Evolutionary conservation across 2,113 vertebrate species (phyloP).

Genomic region (Rhadina sibilatrix): DNA sequence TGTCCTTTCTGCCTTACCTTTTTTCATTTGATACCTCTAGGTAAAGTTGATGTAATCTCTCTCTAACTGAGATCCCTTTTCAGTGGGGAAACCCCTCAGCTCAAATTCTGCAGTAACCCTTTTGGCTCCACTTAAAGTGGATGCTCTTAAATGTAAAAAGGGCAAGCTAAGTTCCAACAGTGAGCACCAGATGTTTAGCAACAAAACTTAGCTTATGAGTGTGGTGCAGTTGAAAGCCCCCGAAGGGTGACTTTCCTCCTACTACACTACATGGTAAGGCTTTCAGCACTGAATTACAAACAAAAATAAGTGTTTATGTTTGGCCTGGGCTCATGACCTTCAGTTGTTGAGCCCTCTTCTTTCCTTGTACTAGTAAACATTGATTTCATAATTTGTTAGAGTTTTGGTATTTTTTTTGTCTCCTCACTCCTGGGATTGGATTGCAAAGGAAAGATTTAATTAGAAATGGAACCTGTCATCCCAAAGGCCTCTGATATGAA

Average conservation of each 20-base stretch:
- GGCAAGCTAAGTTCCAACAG: not conserved
- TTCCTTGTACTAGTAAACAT: not conserved
- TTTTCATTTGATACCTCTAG: not conserved
- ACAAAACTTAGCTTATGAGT: not conserved
- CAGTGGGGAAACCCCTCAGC: not conserved
- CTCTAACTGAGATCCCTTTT: not conserved
- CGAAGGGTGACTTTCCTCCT: not conserved
- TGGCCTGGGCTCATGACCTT: not conserved
- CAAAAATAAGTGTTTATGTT: not conserved
- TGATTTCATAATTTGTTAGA: not conserved
- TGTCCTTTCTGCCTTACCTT: not conserved
- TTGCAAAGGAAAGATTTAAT: not conserved
- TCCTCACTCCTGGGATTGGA: rapidly evolving
- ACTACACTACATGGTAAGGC: not conserved
- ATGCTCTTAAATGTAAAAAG: not conserved
- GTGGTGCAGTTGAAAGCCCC: not conserved
- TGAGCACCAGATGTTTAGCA: not conserved
- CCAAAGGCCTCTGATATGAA: not conserved
- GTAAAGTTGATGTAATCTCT: not conserved
- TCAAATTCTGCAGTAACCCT: not conserved
- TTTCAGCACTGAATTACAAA: not conserved
- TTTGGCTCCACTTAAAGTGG: not conserved
- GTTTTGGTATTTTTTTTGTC: not conserved
- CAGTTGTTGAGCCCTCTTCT: not conserved
- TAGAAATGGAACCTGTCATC: not conserved